Conservation (phyloP, 2,797 vertebrate genomes). For the Periparus ater region DNA sequence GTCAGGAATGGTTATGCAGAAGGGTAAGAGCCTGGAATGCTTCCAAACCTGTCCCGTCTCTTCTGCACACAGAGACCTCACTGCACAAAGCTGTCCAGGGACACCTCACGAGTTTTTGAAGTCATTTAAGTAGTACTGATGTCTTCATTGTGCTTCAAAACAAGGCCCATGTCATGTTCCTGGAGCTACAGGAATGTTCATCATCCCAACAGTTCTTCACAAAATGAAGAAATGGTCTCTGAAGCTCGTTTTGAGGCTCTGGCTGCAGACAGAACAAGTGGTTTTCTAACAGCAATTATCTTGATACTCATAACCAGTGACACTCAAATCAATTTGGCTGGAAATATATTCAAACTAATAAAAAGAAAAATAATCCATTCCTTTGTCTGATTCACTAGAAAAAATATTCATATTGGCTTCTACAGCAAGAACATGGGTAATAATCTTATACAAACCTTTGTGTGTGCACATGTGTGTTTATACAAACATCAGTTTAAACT, state of each 20-base stretch:
- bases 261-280: background rate
- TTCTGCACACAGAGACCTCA: background rate
- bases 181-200: background rate
- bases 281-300: background rate
- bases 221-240: background rate
- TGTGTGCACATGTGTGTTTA: background rate
- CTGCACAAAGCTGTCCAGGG: background rate
- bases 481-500: slow-evolving; percentile 7
- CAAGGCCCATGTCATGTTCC: background rate
- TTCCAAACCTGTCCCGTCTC: background rate
- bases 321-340: background rate
- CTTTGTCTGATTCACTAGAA: background rate
- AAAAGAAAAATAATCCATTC: background rate
- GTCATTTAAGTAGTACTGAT: background rate
- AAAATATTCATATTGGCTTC: background rate
- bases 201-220: background rate
- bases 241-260: background rate
- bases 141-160: background rate
- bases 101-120: background rate
- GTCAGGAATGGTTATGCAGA: background rate
- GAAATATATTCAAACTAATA: background rate
- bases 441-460: background rate
- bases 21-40: background rate
- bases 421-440: background rate
- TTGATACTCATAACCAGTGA: background rate